A percentile compares a stretch with the other conserved stretches of the same genome.
phyloP scores from a whole-genome alignment of 2,113 vertebrate genomes.

The Pedetes capensis region DNA sequence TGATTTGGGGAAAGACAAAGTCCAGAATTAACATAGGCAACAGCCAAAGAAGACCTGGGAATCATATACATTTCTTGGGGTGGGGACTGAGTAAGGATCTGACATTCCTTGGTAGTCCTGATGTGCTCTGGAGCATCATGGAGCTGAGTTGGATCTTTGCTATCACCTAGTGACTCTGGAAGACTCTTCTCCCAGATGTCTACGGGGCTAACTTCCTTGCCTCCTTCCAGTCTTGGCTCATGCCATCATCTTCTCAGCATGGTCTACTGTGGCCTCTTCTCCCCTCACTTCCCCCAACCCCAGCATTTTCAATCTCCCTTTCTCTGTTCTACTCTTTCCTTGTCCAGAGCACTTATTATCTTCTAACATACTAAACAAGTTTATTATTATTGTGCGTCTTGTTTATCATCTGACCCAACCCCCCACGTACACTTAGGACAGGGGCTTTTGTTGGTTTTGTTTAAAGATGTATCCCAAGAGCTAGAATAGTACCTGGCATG shows the following conservation, averaged over 20 bases:
- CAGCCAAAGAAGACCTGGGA: background rate
- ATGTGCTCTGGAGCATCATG: background rate
- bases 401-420: background rate
- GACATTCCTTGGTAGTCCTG: background rate
- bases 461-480: background rate
- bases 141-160: background rate
- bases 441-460: background rate
- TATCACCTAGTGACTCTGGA: background rate
- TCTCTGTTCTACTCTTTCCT: background rate
- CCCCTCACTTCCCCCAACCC: rapidly evolving
- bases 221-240: background rate
- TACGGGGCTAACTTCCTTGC: too few species aligned
- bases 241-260: background rate
- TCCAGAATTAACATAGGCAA: background rate
- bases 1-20: background rate
- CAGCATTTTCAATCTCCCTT: background rate
- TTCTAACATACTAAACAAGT: background rate
- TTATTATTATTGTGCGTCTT: background rate
- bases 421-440: background rate
- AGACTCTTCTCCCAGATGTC: background rate
- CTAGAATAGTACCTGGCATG: background rate
- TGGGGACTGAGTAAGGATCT: background rate
- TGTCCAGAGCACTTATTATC: background rate
- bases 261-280: background rate
- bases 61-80: too few species aligned